Evolutionary conservation across 2,797 vertebrate species (phyloP), one percentile per base, ranked within the genome.

Genomic region (Scomberomorus guttatus): DNA sequence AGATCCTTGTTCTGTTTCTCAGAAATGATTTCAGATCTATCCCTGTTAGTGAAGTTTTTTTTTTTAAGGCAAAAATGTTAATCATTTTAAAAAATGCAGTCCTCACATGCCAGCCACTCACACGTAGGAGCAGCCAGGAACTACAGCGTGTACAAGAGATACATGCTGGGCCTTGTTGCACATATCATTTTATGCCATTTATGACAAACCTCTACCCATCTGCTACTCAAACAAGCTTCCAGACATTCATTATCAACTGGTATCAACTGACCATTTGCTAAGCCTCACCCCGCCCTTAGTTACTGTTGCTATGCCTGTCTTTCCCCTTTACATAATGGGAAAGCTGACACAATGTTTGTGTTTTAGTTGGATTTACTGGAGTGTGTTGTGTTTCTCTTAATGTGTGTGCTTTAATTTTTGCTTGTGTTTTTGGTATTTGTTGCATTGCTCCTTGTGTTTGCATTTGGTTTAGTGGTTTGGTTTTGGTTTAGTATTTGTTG

Each of bases 171-270:
- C 50, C 44, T 58, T 27, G 29, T 34, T 57, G 51, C 27, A 68
- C 46, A 34, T 34, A 32, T 65, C 22, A 46, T 55, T 82, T 56
- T 59, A 60, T 84, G 65, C 32, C 51, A 80, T 64, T 39, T 37
- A n/a, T 12, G 4, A 39, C 34, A 55, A 55, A 54, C 5, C 25
- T 67, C 64, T 65, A 67, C 67, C 60, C 60, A 48, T 48, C 42
- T 77, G 13, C 6, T 51, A 24, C 52, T 37, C 32, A 69, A 71
- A 59, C 18, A 18, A 59, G 44, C 51, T 55, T 51, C 52, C 66
- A 72, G 67, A 50, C 62, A 75, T 42, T 42, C 14, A 42, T 39
- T 14, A 42, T 42, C 39, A 42, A 42, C 37, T 37, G 37, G 37
- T 37, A 37, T 37, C 11, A 37, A 12, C 10, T 37, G 37, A 37